These are phyloP conservation scores for Emys orbicularis DNA, from an alignment of 2,797 vertebrate species.

Conservation along the genomic window DNA sequence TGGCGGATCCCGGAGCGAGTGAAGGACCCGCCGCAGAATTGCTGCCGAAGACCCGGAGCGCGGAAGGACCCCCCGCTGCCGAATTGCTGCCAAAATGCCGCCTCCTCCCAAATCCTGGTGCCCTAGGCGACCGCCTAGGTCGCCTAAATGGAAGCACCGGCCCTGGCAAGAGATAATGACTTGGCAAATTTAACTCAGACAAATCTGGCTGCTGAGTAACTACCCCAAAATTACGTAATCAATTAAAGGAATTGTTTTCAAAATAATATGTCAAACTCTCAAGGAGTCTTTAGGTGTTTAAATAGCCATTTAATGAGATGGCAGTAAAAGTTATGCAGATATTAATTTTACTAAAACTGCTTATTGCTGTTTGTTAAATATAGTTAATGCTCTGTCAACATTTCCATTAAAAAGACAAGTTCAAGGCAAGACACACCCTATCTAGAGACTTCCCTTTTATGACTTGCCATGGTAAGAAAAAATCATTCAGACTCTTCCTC, in stretches of 20 bases:
- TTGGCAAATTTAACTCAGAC: neutral
- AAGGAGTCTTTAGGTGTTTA: neutral
- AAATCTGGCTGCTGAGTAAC: conserved; percentile 45
- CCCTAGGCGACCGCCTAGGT: too few relatives aligned
- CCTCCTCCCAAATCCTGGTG: too few relatives aligned
- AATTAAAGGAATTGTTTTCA: conserved; percentile 41
- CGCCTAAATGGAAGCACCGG: too few relatives aligned
- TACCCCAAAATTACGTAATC: conserved; percentile 56
- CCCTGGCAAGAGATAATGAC: neutral
- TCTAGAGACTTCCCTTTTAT: conserved; percentile 50
- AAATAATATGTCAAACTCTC: conserved; percentile 13
- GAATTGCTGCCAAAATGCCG: too few relatives aligned
- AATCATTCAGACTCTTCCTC: conserved; percentile 26
- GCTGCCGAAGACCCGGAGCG: too few relatives aligned
- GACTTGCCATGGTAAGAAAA: neutral
- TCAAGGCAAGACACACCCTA: conserved; percentile 44
- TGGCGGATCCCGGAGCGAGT: too few relatives aligned
- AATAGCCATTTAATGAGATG: conserved; percentile 29
- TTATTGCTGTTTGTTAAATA: conserved; percentile 64
- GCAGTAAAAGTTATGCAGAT: neutral
- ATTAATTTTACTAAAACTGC: conserved; percentile 64
- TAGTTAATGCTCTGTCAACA: conserved; percentile 62
- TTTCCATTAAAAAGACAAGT: conserved; percentile 61
- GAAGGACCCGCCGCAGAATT: too few relatives aligned
- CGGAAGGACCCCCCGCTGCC: too few relatives aligned